phyloP scores from a whole-genome alignment of 92 coral and sea anemone species.

The Anthopleura xanthogrammica region DNA sequence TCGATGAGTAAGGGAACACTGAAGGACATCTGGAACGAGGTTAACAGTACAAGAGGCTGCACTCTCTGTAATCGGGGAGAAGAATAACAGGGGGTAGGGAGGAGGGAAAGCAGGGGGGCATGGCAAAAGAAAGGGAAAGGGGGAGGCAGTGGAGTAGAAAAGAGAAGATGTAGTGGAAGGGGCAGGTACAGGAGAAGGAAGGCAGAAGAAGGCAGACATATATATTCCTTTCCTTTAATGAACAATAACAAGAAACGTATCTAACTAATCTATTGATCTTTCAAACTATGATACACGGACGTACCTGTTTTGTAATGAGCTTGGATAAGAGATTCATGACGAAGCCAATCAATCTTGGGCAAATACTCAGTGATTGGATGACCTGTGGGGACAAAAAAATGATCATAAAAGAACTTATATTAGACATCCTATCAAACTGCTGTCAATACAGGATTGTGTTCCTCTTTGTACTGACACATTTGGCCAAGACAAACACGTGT shows the following conservation, averaged over 20 bases:
- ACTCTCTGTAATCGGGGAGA: background rate
- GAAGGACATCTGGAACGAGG: background rate
- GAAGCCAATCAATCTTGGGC: slow-evolving; percentile 94
- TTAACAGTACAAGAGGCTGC: no score
- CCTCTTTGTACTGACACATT: background rate
- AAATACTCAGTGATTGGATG: slow-evolving; percentile 94
- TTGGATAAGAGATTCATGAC: slow-evolving; percentile 94
- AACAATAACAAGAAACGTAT: no score
- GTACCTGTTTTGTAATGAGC: slow-evolving; percentile 96
- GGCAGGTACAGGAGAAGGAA: background rate
- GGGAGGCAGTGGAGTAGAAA: background rate
- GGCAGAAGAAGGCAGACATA: background rate
- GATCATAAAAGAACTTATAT: background rate
- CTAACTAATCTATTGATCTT: no score
- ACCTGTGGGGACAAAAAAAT: slow-evolving; percentile 51
- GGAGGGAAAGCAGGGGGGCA: no score
- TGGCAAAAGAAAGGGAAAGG: background rate
- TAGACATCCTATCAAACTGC: no score
- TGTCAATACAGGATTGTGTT: background rate
- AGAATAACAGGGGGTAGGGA: background rate
- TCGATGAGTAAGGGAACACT: background rate
- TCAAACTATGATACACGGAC: background rate
- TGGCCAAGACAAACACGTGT: background rate
- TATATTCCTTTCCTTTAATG: no score
- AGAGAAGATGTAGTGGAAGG: background rate